Conservation (phyloP, 2,797 vertebrate genomes). For the Rhabdomys pumilio region DNA sequence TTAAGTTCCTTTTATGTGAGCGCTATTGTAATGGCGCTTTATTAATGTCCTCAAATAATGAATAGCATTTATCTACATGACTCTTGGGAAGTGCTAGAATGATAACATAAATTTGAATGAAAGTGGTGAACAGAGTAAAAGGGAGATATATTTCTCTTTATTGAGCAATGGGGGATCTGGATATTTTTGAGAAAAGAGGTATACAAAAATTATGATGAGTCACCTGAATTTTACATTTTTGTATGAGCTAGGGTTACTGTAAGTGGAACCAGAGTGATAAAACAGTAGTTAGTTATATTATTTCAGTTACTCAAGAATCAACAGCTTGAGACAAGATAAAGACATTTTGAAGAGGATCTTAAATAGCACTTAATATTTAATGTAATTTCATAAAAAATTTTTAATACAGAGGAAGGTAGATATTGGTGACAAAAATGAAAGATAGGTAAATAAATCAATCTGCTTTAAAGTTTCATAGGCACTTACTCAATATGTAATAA, state of each 20-base stretch:
- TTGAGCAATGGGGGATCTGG: background rate
- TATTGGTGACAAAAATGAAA: background rate
- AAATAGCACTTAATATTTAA: background rate
- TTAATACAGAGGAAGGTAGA: background rate
- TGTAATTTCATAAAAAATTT: background rate
- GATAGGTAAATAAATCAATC: background rate
- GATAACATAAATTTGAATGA: background rate
- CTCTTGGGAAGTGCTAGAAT: background rate
- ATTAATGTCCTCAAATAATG: background rate
- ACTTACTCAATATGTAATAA: background rate
- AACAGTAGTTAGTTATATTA: background rate
- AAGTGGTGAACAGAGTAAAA: background rate
- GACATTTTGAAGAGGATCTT: background rate
- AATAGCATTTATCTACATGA: background rate
- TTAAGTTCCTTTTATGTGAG: background rate
- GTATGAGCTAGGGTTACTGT: background rate
- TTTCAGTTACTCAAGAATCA: background rate
- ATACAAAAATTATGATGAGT: background rate
- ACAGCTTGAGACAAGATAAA: background rate
- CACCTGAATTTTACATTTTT: background rate
- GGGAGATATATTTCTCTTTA: background rate
- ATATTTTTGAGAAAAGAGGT: background rate
- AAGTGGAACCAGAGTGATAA: background rate
- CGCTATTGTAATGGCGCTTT: background rate
- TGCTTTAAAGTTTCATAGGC: background rate